Base-by-base conservation (phyloP, 2,113 vertebrate genomes). In the Nothoprocta pentlandii region DNA sequence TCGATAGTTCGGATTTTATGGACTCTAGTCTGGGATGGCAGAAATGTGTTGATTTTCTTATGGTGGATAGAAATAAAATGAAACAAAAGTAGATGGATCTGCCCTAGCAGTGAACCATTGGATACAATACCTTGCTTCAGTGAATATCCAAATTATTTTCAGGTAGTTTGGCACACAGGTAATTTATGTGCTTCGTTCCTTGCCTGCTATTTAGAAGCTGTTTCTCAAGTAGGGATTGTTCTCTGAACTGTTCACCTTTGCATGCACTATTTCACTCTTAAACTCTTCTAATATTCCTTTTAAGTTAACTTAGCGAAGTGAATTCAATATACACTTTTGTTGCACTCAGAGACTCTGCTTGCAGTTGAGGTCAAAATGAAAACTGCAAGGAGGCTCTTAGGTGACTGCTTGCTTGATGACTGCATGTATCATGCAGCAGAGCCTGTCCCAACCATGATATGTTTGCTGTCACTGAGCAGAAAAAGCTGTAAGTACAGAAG, bases 131-230 rank as follows among this genome's bases (percentile, higher is more conserved):
- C 94, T 74, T 94, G 90, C 93, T 94, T 96, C 94, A 93, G 30
- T 90, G 78, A 86, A 36, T 95, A 93, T 90, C 89, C 85, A 96
- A 87, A 97, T 97, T 86, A 93, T 88, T 97, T 96, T 94, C 83
- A 92, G 92, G 88, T 95, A 89, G 90, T 95, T 97, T 97, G 93
- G 70, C 28, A 82, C 88, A 76, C 42, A 89, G 83, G 90, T 96
- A 96, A 97, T 97, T 97, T 96, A 97, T 87, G 70, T 92, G 79
- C 76, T 96, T 87, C 41, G 1, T 92, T 97, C 89, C 93, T 93
- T 95, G 54, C 67, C 73, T 86, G 56, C 36, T 88, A 77, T 77
- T 70, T 91, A 93, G 82, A 96, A 97, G 56, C 91, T 92, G 28
- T 95, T 97, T 96, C 73, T 85, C 69, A 93, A 96, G 87, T 49